phyloP scores from a whole-genome alignment of 2,797 vertebrate genomes.

The Esox lucius region DNA sequence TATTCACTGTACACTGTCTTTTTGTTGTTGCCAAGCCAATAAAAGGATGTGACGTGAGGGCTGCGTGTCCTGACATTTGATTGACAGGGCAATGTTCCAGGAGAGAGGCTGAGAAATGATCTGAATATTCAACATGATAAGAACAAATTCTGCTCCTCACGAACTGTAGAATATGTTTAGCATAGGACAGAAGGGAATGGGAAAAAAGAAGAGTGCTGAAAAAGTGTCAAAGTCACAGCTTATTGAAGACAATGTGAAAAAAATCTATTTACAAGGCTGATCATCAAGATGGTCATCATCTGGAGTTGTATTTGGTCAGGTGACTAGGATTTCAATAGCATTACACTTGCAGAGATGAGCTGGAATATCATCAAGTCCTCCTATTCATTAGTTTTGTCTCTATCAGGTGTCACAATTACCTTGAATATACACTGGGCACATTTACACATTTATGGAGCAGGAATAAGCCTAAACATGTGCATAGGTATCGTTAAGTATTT shows the following conservation, averaged over 20 bases:
- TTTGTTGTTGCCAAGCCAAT: slow-evolving; percentile 49
- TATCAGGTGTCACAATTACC: not conserved
- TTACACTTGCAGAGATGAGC: slow-evolving; percentile 9
- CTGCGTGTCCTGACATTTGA: slow-evolving; percentile 53
- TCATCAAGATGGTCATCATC: slow-evolving; percentile 21
- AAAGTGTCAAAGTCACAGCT: slow-evolving; percentile 40
- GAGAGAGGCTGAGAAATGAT: slow-evolving; percentile 48
- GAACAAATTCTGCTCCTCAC: slow-evolving; percentile 48
- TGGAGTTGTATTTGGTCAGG: slow-evolving; percentile 19
- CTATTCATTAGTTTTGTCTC: not conserved
- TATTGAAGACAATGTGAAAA: slow-evolving; percentile 49
- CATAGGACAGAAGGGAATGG: slow-evolving; percentile 16
- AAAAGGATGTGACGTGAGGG: slow-evolving; percentile 44
- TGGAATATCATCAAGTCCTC: slow-evolving; percentile 13
- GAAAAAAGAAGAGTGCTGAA: slow-evolving; percentile 9
- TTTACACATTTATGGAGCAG: not conserved
- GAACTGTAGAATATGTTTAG: slow-evolving; percentile 32
- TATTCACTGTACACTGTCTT: slow-evolving; percentile 41
- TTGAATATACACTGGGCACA: slow-evolving; percentile 6
- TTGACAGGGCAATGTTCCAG: slow-evolving; percentile 59
- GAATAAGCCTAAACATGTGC: not conserved
- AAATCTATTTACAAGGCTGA: slow-evolving; percentile 37
- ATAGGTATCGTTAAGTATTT: not conserved
- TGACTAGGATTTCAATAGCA: slow-evolving; percentile 17
- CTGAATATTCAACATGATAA: slow-evolving; percentile 57